Conservation (phyloP, 1,140 invertebrate species). For the Drosophila paulistorum region DNA sequence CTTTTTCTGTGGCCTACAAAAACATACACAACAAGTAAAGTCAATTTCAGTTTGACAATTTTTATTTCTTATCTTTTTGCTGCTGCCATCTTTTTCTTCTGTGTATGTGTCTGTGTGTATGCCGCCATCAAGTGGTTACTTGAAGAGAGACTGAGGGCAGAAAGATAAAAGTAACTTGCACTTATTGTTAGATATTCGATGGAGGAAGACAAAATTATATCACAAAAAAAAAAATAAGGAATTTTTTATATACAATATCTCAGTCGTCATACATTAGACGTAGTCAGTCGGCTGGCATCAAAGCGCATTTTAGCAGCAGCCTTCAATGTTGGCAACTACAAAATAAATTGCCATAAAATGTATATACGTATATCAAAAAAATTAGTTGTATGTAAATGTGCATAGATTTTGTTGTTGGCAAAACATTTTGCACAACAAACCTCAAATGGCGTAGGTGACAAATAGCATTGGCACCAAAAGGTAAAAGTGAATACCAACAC, state of each 20-base stretch:
- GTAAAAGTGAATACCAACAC: slow-evolving; percentile 14
- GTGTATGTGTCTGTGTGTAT: background rate
- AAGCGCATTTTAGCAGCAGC: slow-evolving; percentile 53
- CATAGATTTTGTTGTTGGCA: slow-evolving; percentile 52
- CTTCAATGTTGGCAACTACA: slow-evolving; percentile 37
- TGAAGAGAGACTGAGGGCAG: background rate
- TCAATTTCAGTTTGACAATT: slow-evolving; percentile 56
- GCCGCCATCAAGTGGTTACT: background rate
- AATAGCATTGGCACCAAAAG: slow-evolving; percentile 48
- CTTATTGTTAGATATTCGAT: slow-evolving; percentile 4
- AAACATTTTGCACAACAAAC: slow-evolving; percentile 64
- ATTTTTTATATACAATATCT: background rate
- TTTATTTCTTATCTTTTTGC: slow-evolving; percentile 22
- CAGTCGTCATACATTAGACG: slow-evolving; percentile 7
- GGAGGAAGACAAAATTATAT: background rate
- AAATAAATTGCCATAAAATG: slow-evolving; percentile 77
- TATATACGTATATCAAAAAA: background rate
- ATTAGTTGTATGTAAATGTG: background rate
- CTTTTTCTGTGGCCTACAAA: slow-evolving; percentile 60
- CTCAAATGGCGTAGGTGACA: slow-evolving; percentile 66
- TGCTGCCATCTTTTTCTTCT: slow-evolving; percentile 1
- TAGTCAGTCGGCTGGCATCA: slow-evolving; percentile 56
- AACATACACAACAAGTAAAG: slow-evolving; percentile 36
- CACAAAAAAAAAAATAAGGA: background rate
- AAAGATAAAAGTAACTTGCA: background rate